A percentile compares a stretch with the other conserved stretches of the same genome.
These are phyloP conservation scores for Laterallus jamaicensis DNA, from an alignment of 2,113 vertebrate species.

Conservation along the genomic window DNA sequence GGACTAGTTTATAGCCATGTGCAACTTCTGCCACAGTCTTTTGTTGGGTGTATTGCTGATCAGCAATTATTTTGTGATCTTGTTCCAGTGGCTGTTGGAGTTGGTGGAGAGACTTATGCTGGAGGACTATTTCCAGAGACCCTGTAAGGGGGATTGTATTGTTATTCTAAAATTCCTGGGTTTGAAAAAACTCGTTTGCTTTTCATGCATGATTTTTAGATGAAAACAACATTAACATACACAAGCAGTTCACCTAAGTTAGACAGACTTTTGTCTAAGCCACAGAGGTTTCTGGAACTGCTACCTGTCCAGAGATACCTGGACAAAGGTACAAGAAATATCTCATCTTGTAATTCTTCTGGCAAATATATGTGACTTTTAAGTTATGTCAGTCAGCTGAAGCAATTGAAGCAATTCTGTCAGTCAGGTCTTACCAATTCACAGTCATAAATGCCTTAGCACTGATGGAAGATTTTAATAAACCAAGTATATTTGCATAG, in stretches of 20 bases:
- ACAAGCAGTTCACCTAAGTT: neutral
- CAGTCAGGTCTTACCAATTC: neutral
- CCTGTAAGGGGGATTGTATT: neutral
- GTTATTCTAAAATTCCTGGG: neutral
- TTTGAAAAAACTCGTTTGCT: neutral
- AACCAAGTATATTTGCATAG: slow-evolving; percentile 20
- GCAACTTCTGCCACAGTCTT: neutral
- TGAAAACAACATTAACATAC: accelerated
- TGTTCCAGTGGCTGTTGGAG: neutral
- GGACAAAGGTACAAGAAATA: neutral
- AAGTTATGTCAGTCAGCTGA: neutral
- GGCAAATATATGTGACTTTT: neutral
- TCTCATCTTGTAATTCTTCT: neutral
- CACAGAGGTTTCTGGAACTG: neutral
- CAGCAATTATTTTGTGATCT: neutral
- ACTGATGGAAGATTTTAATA: slow-evolving; percentile 19
- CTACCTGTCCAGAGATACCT: neutral
- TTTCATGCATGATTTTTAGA: neutral
- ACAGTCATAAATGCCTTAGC: neutral
- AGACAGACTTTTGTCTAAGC: neutral
- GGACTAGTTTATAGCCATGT: neutral
- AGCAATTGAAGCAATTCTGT: neutral
- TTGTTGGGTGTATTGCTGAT: neutral
- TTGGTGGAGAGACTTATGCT: neutral
- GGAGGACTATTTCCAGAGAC: neutral